Base-by-base conservation (phyloP, 2,888 invertebrate genomes). In the Orchestes rusci region DNA sequence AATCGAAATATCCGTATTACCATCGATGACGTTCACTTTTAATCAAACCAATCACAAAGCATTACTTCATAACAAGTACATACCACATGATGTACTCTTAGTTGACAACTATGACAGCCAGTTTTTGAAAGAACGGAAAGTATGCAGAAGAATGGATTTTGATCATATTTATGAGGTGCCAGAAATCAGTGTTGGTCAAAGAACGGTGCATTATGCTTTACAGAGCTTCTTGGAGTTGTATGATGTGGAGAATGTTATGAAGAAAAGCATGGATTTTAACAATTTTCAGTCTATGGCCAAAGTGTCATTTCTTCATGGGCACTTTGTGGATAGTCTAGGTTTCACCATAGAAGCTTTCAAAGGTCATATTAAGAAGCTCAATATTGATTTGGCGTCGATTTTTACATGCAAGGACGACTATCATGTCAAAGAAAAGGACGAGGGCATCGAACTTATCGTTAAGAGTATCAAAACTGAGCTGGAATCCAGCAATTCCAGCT, bases 211-310 rank as follows among this genome's bases (percentile, higher is more conserved):
- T 51, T 68, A 61, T 44, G 61, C 61, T 5, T 53, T 70, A 30
- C 64, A 69, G 55, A 60, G 59, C 2, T 70, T 68, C 49, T 59
- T 59, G 36, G 66, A 64, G n/a, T 62, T 63, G 45, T 70, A 69
- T 46, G 69, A 70, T 49, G 61, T 61, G 1, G 70, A 70, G 40
- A 62, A 54, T 43, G 23, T 69, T 12, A 48, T 67, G 35, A 58
- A 59, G 8, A 63, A 62, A 52, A 68, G 69, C 50, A 56, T 67
- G 31, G 61, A 67, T 37, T 55, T 57, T 33, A 58, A 61, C 19
- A 68, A 68, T 57, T 63, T 60, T 39, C 68, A 69, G 53, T 68
- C 66, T 0, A 69, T 68, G 2, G 67, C 68, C 51, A 69, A 69
- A 59, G 59, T 67, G 10, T 64, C 68, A 1, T 59, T 65, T 29